Conservation (phyloP, 2,888 invertebrate genomes). For the Agrochola lota region DNA sequence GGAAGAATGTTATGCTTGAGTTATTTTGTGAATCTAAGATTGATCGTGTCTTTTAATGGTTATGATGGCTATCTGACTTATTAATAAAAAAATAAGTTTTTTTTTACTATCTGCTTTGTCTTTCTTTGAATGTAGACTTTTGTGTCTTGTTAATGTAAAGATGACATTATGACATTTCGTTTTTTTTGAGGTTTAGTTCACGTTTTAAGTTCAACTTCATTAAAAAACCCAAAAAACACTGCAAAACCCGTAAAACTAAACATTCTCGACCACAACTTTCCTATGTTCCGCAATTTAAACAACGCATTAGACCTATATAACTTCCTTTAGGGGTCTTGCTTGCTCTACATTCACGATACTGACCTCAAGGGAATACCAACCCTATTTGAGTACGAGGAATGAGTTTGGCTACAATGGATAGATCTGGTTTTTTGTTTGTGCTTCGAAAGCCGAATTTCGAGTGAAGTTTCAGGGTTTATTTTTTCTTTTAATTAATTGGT, state of each 20-base stretch:
- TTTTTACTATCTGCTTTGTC: neutral
- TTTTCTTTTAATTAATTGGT: neutral
- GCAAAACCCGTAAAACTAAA: neutral
- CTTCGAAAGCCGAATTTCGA: constrained; percentile 28
- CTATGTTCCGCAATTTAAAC: constrained; percentile 16
- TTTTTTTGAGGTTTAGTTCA: neutral
- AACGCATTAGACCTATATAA: constrained; percentile 23
- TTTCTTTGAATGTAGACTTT: neutral
- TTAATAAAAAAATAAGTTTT: no score
- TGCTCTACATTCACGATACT: constrained; percentile 40
- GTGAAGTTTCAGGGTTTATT: neutral
- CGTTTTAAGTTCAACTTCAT: neutral
- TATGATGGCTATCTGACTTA: no score
- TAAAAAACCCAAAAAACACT: neutral
- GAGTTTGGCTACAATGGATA: constrained; percentile 29
- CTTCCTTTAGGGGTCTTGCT: neutral
- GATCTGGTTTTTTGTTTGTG: constrained; percentile 22
- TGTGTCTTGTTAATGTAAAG: neutral
- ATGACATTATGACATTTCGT: neutral
- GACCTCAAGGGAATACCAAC: constrained; percentile 38
- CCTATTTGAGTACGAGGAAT: constrained; percentile 53
- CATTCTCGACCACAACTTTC: constrained; percentile 1
- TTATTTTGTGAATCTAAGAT: neutral
- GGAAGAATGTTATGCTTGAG: neutral
- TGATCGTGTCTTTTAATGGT: neutral